These are phyloP conservation scores for Isaurus tuberculatus DNA, from an alignment of 92 coral and sea anemone genomes.

Conservation along the genomic window DNA sequence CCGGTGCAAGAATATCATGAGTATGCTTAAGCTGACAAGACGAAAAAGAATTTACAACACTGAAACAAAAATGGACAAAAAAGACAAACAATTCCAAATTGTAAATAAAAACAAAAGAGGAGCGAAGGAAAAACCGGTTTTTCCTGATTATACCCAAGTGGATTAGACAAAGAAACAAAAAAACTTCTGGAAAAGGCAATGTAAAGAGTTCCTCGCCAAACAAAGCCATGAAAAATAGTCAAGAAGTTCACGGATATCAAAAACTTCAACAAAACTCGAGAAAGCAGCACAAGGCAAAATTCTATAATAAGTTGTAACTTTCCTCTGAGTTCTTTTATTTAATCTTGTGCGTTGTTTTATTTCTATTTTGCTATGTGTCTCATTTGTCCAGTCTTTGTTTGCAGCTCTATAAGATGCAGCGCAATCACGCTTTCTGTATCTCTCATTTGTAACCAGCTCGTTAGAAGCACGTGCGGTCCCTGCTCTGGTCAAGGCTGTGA, in stretches of 20 bases:
- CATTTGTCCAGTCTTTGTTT: no score
- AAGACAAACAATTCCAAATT: not conserved
- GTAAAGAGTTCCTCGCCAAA: not conserved
- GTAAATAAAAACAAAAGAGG: not conserved
- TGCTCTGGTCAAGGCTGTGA: no score
- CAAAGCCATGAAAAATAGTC: not conserved
- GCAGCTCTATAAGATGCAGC: no score
- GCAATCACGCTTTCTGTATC: no score
- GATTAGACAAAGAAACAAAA: not conserved
- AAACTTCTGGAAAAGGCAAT: not conserved
- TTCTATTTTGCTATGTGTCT: no score
- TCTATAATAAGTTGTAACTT: no score
- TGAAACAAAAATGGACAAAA: not conserved
- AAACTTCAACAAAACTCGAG: not conserved
- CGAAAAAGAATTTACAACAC: not conserved
- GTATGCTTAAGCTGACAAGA: conserved; percentile 31
- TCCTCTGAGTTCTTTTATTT: no score
- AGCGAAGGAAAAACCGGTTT: not conserved
- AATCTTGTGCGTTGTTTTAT: no score
- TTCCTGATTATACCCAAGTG: conserved; percentile 36
- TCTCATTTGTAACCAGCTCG: no score
- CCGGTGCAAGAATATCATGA: conserved; percentile 1
- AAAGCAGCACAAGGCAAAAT: no score
- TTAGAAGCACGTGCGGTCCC: no score
- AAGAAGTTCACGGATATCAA: conserved; percentile 9